phyloP scores from a whole-genome alignment of 2,113 vertebrate genomes.

The Silurus glanis region DNA sequence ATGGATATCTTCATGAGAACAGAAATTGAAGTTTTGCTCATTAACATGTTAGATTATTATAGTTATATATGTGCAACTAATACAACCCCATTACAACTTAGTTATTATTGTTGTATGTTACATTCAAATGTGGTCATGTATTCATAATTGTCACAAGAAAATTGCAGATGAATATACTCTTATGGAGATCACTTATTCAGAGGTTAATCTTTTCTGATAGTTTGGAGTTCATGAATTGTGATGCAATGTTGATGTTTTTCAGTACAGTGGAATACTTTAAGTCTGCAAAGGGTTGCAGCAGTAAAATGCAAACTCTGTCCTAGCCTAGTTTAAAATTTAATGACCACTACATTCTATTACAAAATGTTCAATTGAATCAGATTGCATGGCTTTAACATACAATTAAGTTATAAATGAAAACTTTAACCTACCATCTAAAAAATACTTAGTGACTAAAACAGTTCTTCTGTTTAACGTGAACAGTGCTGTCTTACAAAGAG shows the following conservation, averaged over 20 bases:
- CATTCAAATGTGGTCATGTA: neutral
- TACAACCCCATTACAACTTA: neutral
- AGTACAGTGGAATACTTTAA: neutral
- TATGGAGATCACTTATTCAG: neutral
- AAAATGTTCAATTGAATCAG: neutral
- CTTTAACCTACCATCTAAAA: neutral
- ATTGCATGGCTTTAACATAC: neutral
- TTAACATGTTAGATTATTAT: neutral
- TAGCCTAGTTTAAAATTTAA: no score
- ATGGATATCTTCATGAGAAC: conserved; percentile 6
- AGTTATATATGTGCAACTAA: neutral
- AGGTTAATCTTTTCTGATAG: neutral
- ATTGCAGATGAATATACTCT: neutral
- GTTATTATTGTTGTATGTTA: neutral
- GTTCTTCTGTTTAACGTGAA: neutral
- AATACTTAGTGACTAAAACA: neutral
- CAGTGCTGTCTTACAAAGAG: neutral
- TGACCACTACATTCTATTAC: neutral
- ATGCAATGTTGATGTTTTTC: neutral
- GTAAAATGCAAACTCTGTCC: neutral
- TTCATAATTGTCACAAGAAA: neutral
- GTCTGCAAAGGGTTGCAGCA: neutral
- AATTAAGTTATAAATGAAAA: neutral
- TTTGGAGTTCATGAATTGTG: neutral
- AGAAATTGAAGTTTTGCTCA: neutral